These are phyloP conservation scores for Tanytarsus gracilentus DNA, from an alignment of 2,888 invertebrate genomes.

Conservation along the genomic window DNA sequence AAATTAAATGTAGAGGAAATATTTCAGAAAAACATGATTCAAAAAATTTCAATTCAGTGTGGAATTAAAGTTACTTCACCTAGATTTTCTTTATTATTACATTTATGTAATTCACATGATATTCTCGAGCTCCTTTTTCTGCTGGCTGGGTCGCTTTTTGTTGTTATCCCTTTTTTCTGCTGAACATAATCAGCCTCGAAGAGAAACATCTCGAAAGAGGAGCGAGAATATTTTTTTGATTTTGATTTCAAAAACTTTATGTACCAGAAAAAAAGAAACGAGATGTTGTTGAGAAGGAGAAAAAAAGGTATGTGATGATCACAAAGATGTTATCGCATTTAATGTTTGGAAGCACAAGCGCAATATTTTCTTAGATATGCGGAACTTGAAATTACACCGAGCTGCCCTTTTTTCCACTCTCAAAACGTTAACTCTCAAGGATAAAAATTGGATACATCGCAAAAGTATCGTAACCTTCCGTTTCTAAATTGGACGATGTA, in stretches of 20 bases:
- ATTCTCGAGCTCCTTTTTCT: not conserved
- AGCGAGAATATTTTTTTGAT: conserved; percentile 10
- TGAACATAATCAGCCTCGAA: conserved; percentile 19
- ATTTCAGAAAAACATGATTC: too few relatives aligned
- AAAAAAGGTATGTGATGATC: conserved; percentile 27
- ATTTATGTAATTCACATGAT: not conserved
- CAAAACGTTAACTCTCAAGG: too few relatives aligned
- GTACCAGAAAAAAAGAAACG: not conserved
- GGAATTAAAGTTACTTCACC: not conserved
- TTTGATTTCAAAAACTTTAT: conserved; percentile 17
- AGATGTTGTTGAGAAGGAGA: too few relatives aligned
- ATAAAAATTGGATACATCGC: too few relatives aligned
- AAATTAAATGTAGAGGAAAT: too few relatives aligned
- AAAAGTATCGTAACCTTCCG: too few relatives aligned
- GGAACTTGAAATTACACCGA: conserved; percentile 2
- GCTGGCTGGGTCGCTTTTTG: conserved; percentile 7
- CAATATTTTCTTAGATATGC: not conserved
- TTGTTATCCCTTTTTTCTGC: conserved; percentile 17
- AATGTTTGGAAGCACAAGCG: conserved; percentile 1
- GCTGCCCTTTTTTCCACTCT: not conserved
- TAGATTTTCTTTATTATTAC: not conserved
- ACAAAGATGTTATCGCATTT: conserved; percentile 28
- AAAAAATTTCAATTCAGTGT: too few relatives aligned
- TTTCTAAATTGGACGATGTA: too few relatives aligned
- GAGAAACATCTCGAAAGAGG: not conserved